Base-by-base conservation (phyloP, 1,140 invertebrate species). In the Brachystomella parvula region DNA sequence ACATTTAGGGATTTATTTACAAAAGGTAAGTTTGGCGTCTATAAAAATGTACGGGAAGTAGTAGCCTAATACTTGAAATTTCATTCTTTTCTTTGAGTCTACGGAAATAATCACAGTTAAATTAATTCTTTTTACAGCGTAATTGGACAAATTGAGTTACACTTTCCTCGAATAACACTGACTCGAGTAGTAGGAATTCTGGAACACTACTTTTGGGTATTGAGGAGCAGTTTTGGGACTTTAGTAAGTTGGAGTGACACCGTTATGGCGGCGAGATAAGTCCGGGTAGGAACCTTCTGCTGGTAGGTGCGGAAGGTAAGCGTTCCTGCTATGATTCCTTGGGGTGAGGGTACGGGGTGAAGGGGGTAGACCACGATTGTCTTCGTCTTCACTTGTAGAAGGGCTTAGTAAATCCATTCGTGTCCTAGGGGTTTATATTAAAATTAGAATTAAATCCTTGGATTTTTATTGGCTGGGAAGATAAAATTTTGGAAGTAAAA, bases 321-420 rank as follows among this genome's bases (percentile, higher is more conserved):
- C 57, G 32, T 64, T 47, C 17, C 29, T 17, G 24, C 30, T 47
- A n/a, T 61, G 28, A 21, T 67, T 70, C 47, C 61, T 61, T 31
- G 64, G 58, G 19, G 62, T 63, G 32, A 59, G 65, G 31, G 64
- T 58, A 39, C 62, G 62, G 21, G 15, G 24, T 17, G 65, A 63
- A 12, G 65, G 33, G 44, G 67, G 69, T 31, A 57, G 29, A 19
- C 65, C 49, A 9, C 15, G 6, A 29, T 71, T 66, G 15, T 73
- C 71, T 44, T 73, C 71, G 26, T 73, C 71, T 58, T 73, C 71
- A 63, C 69, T 71, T 29, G 71, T 70, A 17, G 69, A 70, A 21
- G 69, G 68, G 57, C 66, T 65, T 21, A 73, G 57, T 24, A 73
- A 53, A 59, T 73, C 70, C 24, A 64, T 32, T 64, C 70, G 71